A percentile compares a stretch with the other conserved stretches of the same genome.
These are phyloP conservation scores for Drosophila serrata DNA, from an alignment of 1,140 invertebrate genomes.

Conservation along the genomic window DNA sequence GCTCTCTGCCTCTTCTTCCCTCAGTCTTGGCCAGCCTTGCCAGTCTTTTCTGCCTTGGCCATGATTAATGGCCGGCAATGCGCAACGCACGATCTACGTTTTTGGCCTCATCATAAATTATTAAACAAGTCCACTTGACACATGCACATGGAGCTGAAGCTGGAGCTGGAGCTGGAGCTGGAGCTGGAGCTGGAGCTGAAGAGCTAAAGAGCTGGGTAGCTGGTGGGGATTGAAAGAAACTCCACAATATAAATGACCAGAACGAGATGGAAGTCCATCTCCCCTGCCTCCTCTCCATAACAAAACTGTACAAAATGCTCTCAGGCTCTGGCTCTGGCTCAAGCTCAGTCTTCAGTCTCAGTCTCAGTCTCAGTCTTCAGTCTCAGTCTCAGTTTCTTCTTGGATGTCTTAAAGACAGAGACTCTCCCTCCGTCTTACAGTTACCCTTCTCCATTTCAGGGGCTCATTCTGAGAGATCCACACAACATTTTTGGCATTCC, in stretches of 20 bases:
- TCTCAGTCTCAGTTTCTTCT: conserved; percentile 6
- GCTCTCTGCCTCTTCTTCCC: neutral
- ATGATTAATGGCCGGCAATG: conserved; percentile 82
- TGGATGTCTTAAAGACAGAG: neutral
- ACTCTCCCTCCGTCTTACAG: neutral
- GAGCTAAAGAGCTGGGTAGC: neutral
- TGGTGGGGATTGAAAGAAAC: conserved; percentile 29
- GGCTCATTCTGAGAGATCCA: conserved; percentile 47
- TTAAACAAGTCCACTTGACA: conserved; percentile 83
- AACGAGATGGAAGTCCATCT: conserved; percentile 46
- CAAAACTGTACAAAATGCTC: conserved; percentile 78
- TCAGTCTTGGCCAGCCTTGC: neutral
- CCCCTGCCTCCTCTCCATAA: neutral
- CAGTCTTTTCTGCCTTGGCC: conserved; percentile 46
- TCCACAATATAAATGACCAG: conserved; percentile 79
- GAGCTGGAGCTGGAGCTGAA: neutral
- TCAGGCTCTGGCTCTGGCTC: conserved; percentile 10
- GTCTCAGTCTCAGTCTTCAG: too few species aligned
- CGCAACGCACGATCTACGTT: conserved; percentile 82
- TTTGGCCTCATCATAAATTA: conserved; percentile 83
- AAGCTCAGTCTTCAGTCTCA: too few species aligned
- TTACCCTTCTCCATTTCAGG: conserved; percentile 28
- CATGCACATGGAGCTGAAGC: conserved; percentile 58
- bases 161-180: neutral
- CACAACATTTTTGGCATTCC: conserved; percentile 77